Evolutionary conservation across 2,888 invertebrate species (phyloP).

Genomic region (Cryptus viduatorius): DNA sequence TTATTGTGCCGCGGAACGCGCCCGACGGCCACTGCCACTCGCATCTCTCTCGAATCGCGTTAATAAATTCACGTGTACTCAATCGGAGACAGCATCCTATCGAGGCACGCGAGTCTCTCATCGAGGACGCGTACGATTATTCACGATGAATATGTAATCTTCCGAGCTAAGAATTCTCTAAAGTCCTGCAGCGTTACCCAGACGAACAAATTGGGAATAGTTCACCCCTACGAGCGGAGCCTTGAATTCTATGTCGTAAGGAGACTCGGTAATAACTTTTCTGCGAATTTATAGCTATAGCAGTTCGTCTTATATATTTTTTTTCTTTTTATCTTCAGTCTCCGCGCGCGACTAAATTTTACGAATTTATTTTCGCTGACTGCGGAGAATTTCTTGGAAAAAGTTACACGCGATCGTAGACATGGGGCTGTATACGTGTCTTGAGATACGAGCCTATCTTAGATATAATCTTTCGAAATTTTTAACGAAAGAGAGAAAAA

Average conservation of each 20-base stretch:
- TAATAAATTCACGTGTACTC: conserved; percentile 79
- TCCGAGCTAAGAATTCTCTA: too few species aligned
- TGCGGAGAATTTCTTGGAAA: neutral
- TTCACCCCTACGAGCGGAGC: too few species aligned
- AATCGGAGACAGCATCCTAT: conserved; percentile 78
- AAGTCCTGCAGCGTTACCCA: too few species aligned
- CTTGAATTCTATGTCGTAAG: too few species aligned
- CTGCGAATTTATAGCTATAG: too few species aligned
- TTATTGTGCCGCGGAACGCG: conserved; percentile 23
- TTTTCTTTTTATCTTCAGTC: neutral
- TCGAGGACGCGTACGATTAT: conserved; percentile 20
- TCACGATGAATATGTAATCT: conserved; percentile 12
- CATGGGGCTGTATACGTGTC: neutral
- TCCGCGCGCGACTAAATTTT: neutral
- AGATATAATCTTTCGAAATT: conserved; percentile 40
- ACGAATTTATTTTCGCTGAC: neutral
- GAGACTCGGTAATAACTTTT: too few species aligned
- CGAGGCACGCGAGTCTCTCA: conserved; percentile 8
- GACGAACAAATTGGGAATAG: too few species aligned
- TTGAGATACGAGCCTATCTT: conserved; percentile 21
- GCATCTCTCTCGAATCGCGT: conserved; percentile 70
- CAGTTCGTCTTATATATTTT: too few species aligned
- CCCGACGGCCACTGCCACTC: conserved; percentile 13
- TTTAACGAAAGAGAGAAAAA: conserved; percentile 51
- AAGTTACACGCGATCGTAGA: neutral